Conservation (phyloP, 2,888 invertebrate species). For the Ophion ventricosus region DNA sequence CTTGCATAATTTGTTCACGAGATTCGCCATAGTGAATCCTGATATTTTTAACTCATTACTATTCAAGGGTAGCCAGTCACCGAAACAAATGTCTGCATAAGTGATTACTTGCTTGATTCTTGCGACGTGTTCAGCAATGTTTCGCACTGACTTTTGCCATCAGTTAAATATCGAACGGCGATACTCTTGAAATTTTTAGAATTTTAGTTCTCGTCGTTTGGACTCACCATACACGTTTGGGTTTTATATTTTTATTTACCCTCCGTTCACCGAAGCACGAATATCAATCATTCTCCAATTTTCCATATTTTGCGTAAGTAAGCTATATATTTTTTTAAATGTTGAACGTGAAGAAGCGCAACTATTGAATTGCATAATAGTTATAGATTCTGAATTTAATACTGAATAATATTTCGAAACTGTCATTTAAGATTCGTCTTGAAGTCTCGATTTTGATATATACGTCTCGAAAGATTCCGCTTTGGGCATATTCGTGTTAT, state of each 20-base stretch:
- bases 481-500: no score
- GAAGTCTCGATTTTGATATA: no score
- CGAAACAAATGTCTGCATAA: constrained; percentile 27
- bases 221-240: background rate
- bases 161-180: constrained; percentile 2
- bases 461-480: no score
- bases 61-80: constrained; percentile 60
- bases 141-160: background rate
- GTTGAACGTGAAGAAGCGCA: no score
- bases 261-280: background rate
- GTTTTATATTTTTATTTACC: no score
- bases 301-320: no score
- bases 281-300: no score
- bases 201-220: background rate
- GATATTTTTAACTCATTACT: constrained; percentile 59
- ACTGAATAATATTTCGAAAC: no score
- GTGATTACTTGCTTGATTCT: constrained; percentile 20
- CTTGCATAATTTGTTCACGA: constrained; percentile 1
- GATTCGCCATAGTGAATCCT: constrained; percentile 34
- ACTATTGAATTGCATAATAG: no score
- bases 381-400: no score
- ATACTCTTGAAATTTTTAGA: background rate
- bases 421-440: no score
- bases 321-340: no score
- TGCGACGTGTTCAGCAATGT: constrained; percentile 1